A percentile compares a stretch with the other conserved stretches of the same genome.
phyloP scores from a whole-genome alignment of 1,140 invertebrate genomes.

The Atta colombica region DNA sequence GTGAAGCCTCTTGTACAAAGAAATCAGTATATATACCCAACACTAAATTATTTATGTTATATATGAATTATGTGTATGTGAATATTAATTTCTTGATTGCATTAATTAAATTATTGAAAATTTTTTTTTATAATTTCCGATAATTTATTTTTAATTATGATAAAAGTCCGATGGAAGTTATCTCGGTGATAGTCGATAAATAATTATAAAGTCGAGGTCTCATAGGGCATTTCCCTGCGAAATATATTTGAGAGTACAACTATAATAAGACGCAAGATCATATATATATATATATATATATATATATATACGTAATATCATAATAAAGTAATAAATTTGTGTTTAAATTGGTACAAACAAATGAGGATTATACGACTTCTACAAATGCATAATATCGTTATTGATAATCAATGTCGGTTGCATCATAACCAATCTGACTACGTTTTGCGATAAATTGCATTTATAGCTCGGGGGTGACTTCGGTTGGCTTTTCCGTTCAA shows the following conservation, averaged over 20 bases:
- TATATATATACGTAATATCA: not conserved
- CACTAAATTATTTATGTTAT: no score
- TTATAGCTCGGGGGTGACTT: slow-evolving; percentile 20
- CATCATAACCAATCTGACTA: slow-evolving; percentile 30
- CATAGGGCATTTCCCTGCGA: not conserved
- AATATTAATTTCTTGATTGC: not conserved
- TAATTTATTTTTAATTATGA: not conserved
- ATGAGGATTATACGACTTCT: slow-evolving; percentile 13
- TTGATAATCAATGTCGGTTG: slow-evolving; percentile 38
- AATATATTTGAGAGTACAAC: not conserved
- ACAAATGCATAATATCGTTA: slow-evolving; percentile 22
- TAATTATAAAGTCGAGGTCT: not conserved
- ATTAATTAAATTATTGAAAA: not conserved
- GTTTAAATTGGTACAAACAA: not conserved
- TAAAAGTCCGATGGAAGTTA: not conserved
- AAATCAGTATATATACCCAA: not conserved
- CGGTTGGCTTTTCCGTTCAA: slow-evolving; percentile 4
- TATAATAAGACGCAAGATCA: not conserved
- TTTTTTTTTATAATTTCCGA: not conserved
- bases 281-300: not conserved
- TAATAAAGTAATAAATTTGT: slow-evolving; percentile 32
- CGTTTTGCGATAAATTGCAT: slow-evolving; percentile 57
- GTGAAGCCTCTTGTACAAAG: not conserved
- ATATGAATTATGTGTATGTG: no score
- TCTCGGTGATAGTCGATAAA: not conserved